phyloP scores from a whole-genome alignment of 1,140 invertebrate species.

The Riptortus pedestris region DNA sequence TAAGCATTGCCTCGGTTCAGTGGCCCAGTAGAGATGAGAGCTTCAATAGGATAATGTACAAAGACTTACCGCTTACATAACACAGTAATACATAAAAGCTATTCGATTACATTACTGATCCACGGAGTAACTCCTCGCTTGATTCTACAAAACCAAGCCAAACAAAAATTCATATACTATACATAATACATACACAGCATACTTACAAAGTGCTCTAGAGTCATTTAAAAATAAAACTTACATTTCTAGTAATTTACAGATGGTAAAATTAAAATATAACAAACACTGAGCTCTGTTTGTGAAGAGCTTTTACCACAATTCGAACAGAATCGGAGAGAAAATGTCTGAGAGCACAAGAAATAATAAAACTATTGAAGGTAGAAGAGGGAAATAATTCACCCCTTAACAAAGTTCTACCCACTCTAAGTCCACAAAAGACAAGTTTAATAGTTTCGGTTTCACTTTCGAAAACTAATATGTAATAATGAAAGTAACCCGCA shows the following conservation, averaged over 20 bases:
- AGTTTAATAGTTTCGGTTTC: too few relatives aligned
- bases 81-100: background rate
- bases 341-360: background rate
- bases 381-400: too few relatives aligned
- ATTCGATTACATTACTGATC: background rate
- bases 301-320: background rate
- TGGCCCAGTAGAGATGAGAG: background rate
- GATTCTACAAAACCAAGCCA: constrained; percentile 4
- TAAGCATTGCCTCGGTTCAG: background rate
- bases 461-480: too few relatives aligned
- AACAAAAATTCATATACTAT: background rate
- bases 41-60: constrained; percentile 7
- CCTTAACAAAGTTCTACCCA: too few relatives aligned
- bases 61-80: constrained; percentile 2
- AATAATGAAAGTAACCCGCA: too few relatives aligned
- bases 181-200: constrained; percentile 3
- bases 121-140: background rate
- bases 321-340: background rate
- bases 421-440: too few relatives aligned
- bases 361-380: too few relatives aligned
- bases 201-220: background rate
- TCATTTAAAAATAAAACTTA: constrained; percentile 8
- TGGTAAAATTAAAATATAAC: constrained; percentile 15
- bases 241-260: constrained; percentile 5
- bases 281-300: background rate